These are phyloP conservation scores for Rhineura floridana DNA, from an alignment of 2,113 vertebrate genomes.

Conservation along the genomic window DNA sequence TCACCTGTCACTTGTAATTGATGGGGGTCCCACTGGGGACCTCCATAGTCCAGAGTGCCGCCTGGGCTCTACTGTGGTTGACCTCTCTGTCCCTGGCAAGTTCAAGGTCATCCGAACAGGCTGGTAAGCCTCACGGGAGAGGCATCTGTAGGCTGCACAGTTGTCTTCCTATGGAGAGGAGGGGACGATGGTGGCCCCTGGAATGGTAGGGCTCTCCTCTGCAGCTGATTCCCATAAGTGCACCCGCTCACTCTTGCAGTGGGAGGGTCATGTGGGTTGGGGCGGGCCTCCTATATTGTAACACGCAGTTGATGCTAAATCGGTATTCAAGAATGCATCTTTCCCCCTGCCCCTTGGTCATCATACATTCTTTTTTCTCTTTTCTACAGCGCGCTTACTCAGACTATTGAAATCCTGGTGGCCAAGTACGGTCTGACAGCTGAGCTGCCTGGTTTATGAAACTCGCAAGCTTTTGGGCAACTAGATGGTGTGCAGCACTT, in stretches of 20 bases:
- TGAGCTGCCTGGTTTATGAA: constrained; percentile 38
- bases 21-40: constrained; percentile 88
- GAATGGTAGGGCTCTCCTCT: background rate
- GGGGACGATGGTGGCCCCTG: background rate
- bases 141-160: background rate
- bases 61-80: constrained; percentile 92
- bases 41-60: constrained; percentile 81
- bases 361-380: constrained; percentile 16
- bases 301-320: background rate
- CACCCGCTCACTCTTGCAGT: background rate
- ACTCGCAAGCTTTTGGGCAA: background rate
- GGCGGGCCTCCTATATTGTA: background rate
- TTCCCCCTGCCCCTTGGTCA: fast-evolving
- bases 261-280: background rate
- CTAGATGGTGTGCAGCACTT: constrained; percentile 48
- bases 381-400: constrained; percentile 80
- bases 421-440: constrained; percentile 79
- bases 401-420: constrained; percentile 83
- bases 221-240: background rate
- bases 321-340: background rate
- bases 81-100: constrained; percentile 85
- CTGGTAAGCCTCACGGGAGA: constrained; percentile 78
- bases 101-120: constrained; percentile 90
- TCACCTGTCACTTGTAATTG: constrained; percentile 86
- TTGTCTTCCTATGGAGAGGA: background rate